phyloP scores from a whole-genome alignment of 2,797 vertebrate genomes.

The Chloroceryle inda region DNA sequence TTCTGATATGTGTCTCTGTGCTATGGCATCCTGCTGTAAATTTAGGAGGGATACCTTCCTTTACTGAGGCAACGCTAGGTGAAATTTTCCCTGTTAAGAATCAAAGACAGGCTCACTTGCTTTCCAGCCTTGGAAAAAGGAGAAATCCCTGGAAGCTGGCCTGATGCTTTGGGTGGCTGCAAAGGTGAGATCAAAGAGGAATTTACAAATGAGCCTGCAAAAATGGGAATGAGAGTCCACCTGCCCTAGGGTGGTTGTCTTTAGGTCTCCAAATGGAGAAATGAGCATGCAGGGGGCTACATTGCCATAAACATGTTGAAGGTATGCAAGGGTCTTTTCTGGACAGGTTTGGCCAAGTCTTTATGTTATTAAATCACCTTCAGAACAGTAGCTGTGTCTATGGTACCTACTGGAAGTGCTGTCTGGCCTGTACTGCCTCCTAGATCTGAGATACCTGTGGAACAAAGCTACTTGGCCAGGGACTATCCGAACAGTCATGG shows the following conservation, averaged over 20 bases:
- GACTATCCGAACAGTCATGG: neutral
- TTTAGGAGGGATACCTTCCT: neutral
- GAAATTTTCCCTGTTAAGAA: neutral
- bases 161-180: neutral
- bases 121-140: neutral
- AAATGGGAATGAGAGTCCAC: neutral
- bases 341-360: neutral
- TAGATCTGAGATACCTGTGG: neutral
- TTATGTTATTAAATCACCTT: neutral
- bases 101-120: neutral
- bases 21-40: neutral
- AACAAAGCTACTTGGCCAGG: neutral
- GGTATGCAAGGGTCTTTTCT: neutral
- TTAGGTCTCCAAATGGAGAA: neutral
- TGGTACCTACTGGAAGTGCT: neutral
- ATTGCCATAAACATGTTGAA: neutral
- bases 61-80: neutral
- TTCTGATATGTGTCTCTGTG: accelerated
- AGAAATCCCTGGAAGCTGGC: neutral
- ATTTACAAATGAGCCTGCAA: neutral
- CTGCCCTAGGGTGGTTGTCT: neutral
- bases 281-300: neutral
- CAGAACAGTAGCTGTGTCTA: neutral
- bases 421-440: neutral
- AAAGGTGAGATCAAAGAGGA: neutral